Base-by-base conservation (phyloP, 2,797 vertebrate genomes). In the Perodicticus potto region DNA sequence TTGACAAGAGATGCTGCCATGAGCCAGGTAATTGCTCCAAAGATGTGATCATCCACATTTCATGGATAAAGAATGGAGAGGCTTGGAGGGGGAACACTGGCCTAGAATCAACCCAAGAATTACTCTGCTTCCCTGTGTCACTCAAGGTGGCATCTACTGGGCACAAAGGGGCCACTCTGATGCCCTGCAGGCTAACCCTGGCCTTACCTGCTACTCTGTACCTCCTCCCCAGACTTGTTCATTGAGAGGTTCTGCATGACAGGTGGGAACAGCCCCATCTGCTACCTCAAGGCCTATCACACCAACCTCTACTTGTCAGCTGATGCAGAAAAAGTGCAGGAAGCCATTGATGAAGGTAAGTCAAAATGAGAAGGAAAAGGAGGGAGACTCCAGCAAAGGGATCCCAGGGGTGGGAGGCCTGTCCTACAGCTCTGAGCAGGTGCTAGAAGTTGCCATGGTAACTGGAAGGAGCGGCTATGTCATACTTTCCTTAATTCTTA, bases 161-260 rank as follows among this genome's bases (percentile, higher is more conserved):
- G 73, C 76, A 59, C 0, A 4, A 69, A 93, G 55, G 32, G n/a
- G 40, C 70, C 43, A 13, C 49, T 86, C 40, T 74, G 72, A 73
- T 59, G 29, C 32, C 29, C 70, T 80, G 61, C 72, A 29, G 81
- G 53, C 32, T 87, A 57, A 69, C 43, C 55, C 22, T 40, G n/a
- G 29, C 74, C n/a, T 96, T 73, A 85, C 40, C 22, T 49, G 25
- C 63, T 76, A 0, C 84, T 80, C 32, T 97, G 70, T 89, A 0
- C 32, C 89, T 97, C 93, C 77, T 96, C 86, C 80, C 10, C 98
- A 99, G 99, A 99, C 98, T 98, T 99, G 94, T 99, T 99, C 98
- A 99, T 99, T 10, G 99, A 99, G 98, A 99, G 99, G 96, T 99
- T 99, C 98, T 99, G 99, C 97, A 99, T 99, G 99, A 99, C 99